Evolutionary conservation across 2,888 invertebrate genomes (phyloP).

Genomic region (Eupithecia exiguata): DNA sequence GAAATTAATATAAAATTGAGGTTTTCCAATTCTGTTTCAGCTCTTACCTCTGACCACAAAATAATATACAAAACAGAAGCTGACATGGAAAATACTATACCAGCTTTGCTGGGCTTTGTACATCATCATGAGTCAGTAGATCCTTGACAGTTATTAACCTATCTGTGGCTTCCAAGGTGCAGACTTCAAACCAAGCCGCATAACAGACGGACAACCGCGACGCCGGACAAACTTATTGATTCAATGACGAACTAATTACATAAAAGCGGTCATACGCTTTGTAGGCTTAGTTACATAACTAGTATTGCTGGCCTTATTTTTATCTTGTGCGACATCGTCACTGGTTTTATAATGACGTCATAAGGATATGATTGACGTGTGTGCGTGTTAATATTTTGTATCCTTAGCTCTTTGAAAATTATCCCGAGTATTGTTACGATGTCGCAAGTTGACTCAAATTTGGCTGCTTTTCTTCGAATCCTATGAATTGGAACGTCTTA

Average conservation of each 20-base stretch:
- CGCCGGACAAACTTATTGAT: conserved; percentile 53
- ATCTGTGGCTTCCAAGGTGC: conserved; percentile 32
- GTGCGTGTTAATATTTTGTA: neutral
- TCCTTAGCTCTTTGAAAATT: neutral
- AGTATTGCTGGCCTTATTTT: conserved; percentile 33
- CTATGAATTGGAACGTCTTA: neutral
- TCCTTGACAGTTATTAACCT: conserved; percentile 21
- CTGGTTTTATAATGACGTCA: conserved; percentile 11
- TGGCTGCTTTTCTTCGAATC: neutral
- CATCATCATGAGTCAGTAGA: conserved; percentile 27
- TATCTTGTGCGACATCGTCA: conserved; percentile 17
- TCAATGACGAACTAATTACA: conserved; percentile 51
- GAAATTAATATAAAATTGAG: neutral
- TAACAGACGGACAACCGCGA: conserved; percentile 27
- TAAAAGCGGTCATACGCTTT: conserved; percentile 36
- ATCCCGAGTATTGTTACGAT: neutral
- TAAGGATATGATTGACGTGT: neutral
- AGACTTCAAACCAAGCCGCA: conserved; percentile 41
- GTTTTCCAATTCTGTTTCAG: neutral
- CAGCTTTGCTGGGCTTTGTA: neutral
- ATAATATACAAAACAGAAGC: neutral
- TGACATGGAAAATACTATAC: neutral
- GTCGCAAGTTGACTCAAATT: neutral
- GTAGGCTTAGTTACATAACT: conserved; percentile 34
- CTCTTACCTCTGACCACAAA: neutral